Conservation (phyloP, 2,888 invertebrate genomes). For the Minunthozetes semirufus region DNA sequence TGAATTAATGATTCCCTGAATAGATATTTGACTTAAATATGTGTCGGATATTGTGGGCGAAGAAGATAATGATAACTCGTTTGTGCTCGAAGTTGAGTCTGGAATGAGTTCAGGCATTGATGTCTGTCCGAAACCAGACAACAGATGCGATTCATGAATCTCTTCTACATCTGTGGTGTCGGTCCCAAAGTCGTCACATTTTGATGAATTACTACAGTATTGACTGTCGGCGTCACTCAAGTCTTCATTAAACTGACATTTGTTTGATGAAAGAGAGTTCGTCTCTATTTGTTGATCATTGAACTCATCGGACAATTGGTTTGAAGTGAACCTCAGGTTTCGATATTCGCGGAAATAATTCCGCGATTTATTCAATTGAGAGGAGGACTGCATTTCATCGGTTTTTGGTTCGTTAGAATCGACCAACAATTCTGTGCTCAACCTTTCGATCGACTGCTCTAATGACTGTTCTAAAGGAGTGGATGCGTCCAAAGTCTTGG, state of each 20-base stretch:
- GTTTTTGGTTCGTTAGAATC: neutral
- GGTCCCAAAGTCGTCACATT: neutral
- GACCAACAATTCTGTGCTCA: neutral
- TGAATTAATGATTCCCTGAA: conserved; percentile 24
- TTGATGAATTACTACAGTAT: neutral
- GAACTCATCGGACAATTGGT: neutral
- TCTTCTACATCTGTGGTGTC: conserved; percentile 19
- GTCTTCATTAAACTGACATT: neutral
- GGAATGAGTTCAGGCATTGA: conserved; percentile 10
- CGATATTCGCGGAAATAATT: conserved; percentile 34
- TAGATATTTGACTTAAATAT: conserved; percentile 25
- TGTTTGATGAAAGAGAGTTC: neutral
- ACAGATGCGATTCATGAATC: neutral
- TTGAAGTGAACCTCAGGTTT: conserved; percentile 23
- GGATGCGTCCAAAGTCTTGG: conserved; percentile 1
- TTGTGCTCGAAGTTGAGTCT: neutral
- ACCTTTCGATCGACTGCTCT: neutral
- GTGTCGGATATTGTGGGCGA: conserved; percentile 4
- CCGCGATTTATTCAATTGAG: conserved; percentile 26
- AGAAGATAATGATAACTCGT: conserved; percentile 18
- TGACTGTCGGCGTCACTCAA: neutral
- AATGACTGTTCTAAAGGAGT: conserved; percentile 24
- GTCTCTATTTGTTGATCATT: neutral
- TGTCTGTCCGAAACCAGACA: conserved; percentile 7
- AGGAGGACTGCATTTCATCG: neutral